Evolutionary conservation across 2,113 vertebrate species (phyloP), one percentile per base, ranked within the genome.

Genomic region (Hepsetus odoe): DNA sequence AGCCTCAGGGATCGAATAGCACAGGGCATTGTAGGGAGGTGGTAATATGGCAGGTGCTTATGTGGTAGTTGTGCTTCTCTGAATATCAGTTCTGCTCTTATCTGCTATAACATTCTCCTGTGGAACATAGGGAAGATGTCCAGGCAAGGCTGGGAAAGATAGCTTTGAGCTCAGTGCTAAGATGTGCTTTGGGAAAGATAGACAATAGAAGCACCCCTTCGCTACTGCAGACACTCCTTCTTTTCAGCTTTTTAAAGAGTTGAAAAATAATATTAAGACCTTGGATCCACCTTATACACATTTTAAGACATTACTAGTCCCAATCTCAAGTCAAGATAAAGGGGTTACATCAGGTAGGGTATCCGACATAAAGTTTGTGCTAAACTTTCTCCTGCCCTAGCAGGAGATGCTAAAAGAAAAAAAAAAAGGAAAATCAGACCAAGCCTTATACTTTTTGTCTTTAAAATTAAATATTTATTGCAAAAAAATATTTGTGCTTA

Each of bases 31-130:
- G 75, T 55, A 77, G 49, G 13, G 73, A 69, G 77, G 68, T 0
- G 53, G 72, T 46, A 80, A 35, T 33, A 77, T 64, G 71, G 71
- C 77, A 56, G 82, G 53, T 68, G 67, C 69, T 79, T 82, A 73
- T 79, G 68, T 2, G 22, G n/a, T 38, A n/a, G 30, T 53, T 18
- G 46, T 33, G 30, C 28, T 70, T 79, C 64, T 59, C 62, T 4
- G 38, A 32, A 73, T 79, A 72, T 79, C 16, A 42, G 49, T 35
- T 28, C 32, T 70, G 66, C 55, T 80, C 58, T 75, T 69, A 75
- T 80, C 20, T 51, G 53, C 53, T 72, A 46, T 75, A 70, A 69
- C 55, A 38, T 59, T 62, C 66, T 64, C 24, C 4, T 33, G 55
- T 22, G 51, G 62, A 66, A 76, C 42, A 65, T 38, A 46, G 32